A percentile compares a stretch with the other conserved stretches of the same genome.
These are phyloP conservation scores for Varanus salvator DNA, from an alignment of 2,113 vertebrate species.

Conservation along the genomic window DNA sequence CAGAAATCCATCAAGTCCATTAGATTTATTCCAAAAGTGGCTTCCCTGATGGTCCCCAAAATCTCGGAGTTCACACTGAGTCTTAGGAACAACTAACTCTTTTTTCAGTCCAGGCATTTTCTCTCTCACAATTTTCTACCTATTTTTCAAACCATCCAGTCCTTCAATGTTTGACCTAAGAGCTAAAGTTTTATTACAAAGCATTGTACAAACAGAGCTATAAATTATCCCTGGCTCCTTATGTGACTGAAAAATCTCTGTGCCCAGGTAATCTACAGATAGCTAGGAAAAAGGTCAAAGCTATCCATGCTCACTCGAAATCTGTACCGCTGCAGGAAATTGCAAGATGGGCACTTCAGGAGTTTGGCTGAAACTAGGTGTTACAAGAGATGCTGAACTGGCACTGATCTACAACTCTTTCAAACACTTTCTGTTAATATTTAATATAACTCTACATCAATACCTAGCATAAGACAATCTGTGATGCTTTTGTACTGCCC, in stretches of 20 bases:
- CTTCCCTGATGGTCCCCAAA: too few relatives aligned
- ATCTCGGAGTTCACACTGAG: neutral
- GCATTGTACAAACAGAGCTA: conserved; percentile 19
- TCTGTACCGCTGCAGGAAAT: neutral
- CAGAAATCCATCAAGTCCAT: neutral
- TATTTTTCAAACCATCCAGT: neutral
- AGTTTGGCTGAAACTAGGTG: neutral
- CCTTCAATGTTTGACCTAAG: conserved; percentile 11
- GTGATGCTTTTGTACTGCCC: neutral
- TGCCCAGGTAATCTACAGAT: conserved; percentile 15
- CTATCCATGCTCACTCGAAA: conserved; percentile 44
- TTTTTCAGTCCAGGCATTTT: neutral
- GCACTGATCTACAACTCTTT: neutral
- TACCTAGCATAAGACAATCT: neutral
- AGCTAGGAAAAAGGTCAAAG: conserved; percentile 11
- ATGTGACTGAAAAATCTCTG: conserved; percentile 4
- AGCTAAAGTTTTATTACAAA: conserved; percentile 21
- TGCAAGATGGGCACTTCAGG: neutral
- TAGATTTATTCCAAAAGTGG: neutral
- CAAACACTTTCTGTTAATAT: too few relatives aligned
- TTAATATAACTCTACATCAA: too few relatives aligned
- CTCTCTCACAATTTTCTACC: conserved; percentile 8
- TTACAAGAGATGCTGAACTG: neutral
- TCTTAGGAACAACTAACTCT: neutral
- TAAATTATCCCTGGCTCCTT: conserved; percentile 37